Evolutionary conservation across 2,113 vertebrate genomes (phyloP), one percentile per base, ranked within the genome.

Genomic region (Ailurus styani): DNA sequence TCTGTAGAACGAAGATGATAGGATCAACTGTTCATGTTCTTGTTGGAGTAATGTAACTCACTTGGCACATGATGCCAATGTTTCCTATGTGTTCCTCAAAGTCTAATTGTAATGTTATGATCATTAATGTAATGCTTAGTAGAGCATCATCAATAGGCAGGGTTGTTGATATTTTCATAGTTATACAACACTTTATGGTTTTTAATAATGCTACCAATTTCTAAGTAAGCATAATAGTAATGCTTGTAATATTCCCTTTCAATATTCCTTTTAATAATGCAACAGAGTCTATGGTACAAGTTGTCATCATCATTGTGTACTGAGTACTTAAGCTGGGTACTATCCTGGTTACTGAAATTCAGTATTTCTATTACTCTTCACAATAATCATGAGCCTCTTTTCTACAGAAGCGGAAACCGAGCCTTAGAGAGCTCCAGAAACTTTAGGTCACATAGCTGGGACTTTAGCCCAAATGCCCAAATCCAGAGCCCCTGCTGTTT

Each of bases 401-500:
- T 66, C 52, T n/a, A 47, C 15, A 50, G 18, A 42, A 57, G 10
- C 34, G 20, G 18, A 84, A 21, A 70, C 7, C 18, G 55, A 72
- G 64, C 10, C 17, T 55, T 40, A 86, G 7, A 66, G 70, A 62
- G 37, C 29, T 50, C 50, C 18, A 42, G 54, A 77, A 42, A 64
- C 15, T 7, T 68, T 68, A 25, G 17, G 0, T 45, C 34, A 68
- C 12, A 50, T 3, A 81, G 8, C 57, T 40, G 12, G 45, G 13
- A 57, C 5, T 9, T 54, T 18, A n/a, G 8, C 0, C 3, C 21
- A 0, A 31, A 15, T 66, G 18, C 15, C 54, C 0, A 2, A 70
- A 70, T 29, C 20, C 66, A 42, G 57, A 86, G 21, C 9, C 18
- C 11, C 5, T 85, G 15, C 7, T 86, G 2, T 84, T 70, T 86